Base-by-base conservation (phyloP, 2,113 vertebrate genomes). In the Calyptommatus sinebrachiatus region DNA sequence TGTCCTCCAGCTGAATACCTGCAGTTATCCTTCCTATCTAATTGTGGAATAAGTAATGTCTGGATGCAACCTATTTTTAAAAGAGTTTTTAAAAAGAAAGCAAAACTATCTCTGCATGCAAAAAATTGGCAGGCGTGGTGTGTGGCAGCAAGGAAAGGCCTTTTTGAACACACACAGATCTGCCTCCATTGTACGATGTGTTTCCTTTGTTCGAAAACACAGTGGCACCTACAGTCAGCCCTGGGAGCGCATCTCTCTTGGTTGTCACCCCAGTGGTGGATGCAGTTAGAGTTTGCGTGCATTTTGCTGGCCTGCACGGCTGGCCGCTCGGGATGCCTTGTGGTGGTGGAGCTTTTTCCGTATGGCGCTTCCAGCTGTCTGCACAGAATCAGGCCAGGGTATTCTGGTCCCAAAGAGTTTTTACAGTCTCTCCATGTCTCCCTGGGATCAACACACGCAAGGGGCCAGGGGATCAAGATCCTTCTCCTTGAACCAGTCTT, bases 311-410 rank as follows among this genome's bases (percentile, higher is more conserved):
- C 46, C 72, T 26, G 8, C 62, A 21, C 46, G 35, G 0, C 16
- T 9, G 29, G 8, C 21, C 31, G 41, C 31, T 28, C n/a, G 24
- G 35, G 12, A 53, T 45, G n/a, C 62, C 41, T 60, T 57, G 35
- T 18, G 28, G 16, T 9, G 48, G 29, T 70, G 73, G 73, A 69
- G 48, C n/a, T 62, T 31, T 76, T 76, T 50, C 57, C 79, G 20
- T 22, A 78, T 74, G 78, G 76, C 71, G 28, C 45, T 76, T 79
- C 66, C 74, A 83, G 82, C 82, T 79, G 82, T 79, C 53, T 26
- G 3, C 46, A n/a, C 18, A 29, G 24, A 28, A 35, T 5, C 53
- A 35, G 31, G 24, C 29, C 35, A 62, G 8, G 78, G 71, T 83
- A 75, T 79, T 79, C 77, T 74, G 29, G 65, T 74, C 45, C 66